Evolutionary conservation across 1,140 invertebrate species (phyloP), one percentile per base, ranked within the genome.

Genomic region (Branchinecta lindahli): DNA sequence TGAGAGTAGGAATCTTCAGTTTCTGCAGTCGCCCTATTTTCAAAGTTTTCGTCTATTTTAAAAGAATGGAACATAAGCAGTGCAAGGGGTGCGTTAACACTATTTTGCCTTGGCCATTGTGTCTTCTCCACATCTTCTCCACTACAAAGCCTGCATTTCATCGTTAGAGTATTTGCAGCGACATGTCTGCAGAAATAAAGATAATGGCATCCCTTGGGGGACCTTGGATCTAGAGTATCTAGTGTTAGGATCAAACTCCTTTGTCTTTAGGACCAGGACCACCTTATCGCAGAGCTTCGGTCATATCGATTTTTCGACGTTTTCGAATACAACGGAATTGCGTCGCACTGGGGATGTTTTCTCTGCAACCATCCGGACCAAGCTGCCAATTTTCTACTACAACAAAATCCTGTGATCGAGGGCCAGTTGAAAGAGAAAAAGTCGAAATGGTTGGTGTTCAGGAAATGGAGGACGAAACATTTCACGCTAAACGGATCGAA

Each of bases 341-440:
- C 77, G 73, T 82, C 80, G 67, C 81, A 83, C 74, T 94, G 91
- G 91, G 87, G 87, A 33, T 94, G 91, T 79, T 93, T 93, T 78
- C 82, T 92, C 69, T 96, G 93, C 78, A 90, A 91, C 77, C 90
- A 94, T 80, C 92, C 92, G 1, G 92, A 96, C 75, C 84, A 88
- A 76, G 89, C 91, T 15, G 83, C 86, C 20, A 88, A 87, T 8
- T 90, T 93, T 77, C 79, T 93, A 18, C 52, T 61, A 15, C 84
- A 88, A 75, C 87, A 85, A 75, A 75, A 76, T 76, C 88, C 88
- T 66, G 87, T 91, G 70, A 89, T 92, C 71, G 86, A 96, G 82
- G 94, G 93, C 1, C 90, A 92, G 78, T 79, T 96, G 18, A 96
- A 96, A 81, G 93, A 96, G 81, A 96, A 96, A 80, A 94, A 93